A percentile compares a stretch with the other conserved stretches of the same genome.
phyloP scores from a whole-genome alignment of 2,113 vertebrate species.

The Mus musculus region DNA sequence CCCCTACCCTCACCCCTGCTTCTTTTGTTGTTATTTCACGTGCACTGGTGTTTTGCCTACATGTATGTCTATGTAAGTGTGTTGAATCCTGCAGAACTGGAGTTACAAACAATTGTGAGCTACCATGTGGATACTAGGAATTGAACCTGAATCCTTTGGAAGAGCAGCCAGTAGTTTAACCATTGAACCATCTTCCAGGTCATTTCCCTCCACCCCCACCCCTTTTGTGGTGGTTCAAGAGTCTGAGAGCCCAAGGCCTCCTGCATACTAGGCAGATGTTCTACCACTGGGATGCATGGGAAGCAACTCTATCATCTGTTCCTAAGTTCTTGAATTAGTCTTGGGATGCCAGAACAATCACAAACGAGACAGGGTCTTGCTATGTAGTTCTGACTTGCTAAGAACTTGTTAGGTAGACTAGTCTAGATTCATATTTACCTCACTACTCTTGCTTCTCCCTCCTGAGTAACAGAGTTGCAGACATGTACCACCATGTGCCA shows the following conservation, averaged over 20 bases:
- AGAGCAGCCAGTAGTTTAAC: neutral
- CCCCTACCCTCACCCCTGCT: too few relatives aligned
- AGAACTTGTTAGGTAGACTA: neutral
- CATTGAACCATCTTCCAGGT: neutral
- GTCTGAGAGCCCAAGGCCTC: neutral
- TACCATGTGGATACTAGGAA: neutral
- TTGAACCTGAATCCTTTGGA: neutral
- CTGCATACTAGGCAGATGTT: neutral
- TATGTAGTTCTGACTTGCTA: neutral
- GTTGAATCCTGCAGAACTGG: neutral
- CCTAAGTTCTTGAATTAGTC: slow-evolving; percentile 37
- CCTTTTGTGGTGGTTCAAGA: neutral
- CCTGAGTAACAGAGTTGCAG: neutral
- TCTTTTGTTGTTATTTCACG: neutral
- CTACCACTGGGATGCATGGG: neutral
- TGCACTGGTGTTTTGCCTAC: neutral
- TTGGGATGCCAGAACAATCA: slow-evolving; percentile 4
- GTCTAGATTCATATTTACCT: neutral
- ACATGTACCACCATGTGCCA: neutral
- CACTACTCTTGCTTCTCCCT: neutral
- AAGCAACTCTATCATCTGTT: neutral
- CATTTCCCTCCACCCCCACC: too few relatives aligned
- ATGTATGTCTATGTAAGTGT: neutral
- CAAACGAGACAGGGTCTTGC: neutral
- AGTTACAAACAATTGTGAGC: neutral